Evolutionary conservation across 2,113 vertebrate genomes (phyloP).

Genomic region (Oryzias celebensis): DNA sequence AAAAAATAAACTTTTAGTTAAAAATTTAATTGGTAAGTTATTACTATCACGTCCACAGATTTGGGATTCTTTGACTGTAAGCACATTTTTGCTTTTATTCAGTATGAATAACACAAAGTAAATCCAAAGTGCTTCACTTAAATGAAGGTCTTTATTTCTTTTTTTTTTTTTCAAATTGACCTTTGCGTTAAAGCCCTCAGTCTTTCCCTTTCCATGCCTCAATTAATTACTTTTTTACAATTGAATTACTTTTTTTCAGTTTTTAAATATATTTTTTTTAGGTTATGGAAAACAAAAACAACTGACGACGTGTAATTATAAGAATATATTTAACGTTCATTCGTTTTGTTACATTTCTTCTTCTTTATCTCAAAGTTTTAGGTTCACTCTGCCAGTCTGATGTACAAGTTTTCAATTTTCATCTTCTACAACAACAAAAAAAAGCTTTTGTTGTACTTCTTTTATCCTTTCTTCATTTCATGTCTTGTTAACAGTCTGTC

Average conservation of each 20-base stretch:
- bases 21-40: too few relatives aligned
- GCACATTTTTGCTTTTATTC: too few relatives aligned
- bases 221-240: conserved; percentile 13
- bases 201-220: conserved; percentile 2
- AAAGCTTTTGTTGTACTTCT: neutral
- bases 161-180: neutral
- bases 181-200: neutral
- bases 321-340: conserved; percentile 2
- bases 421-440: too few relatives aligned
- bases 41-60: too few relatives aligned
- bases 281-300: too few relatives aligned
- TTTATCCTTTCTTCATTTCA: neutral
- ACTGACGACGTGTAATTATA: too few relatives aligned
- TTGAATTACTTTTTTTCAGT: conserved; percentile 3
- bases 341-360: conserved; percentile 10
- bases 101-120: too few relatives aligned
- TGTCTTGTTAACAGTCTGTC: neutral
- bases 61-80: too few relatives aligned
- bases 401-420: neutral
- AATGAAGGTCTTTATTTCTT: neutral
- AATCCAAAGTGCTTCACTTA: neutral
- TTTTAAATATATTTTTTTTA: too few relatives aligned
- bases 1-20: too few relatives aligned
- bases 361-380: conserved; percentile 22
- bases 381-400: conserved; percentile 10